phyloP scores from a whole-genome alignment of 2,797 vertebrate genomes.

The Pseudochromis fuscus region DNA sequence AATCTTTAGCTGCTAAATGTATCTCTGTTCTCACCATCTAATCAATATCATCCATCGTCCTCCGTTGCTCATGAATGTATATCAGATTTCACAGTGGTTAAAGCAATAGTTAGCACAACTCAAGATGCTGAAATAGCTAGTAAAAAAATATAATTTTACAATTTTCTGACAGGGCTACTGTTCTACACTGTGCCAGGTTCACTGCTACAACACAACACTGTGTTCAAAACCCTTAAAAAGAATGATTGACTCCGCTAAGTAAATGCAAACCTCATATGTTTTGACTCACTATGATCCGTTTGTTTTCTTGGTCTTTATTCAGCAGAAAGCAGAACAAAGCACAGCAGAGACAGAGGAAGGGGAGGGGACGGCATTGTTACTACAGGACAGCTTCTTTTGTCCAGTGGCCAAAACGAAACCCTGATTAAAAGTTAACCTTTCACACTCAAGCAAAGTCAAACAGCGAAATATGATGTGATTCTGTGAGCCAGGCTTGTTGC shows the following conservation, averaged over 20 bases:
- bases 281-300: neutral
- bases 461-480: conserved; percentile 35
- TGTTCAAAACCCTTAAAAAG: no score
- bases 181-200: no score
- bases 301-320: neutral
- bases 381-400: conserved; percentile 24
- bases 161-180: no score
- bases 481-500: conserved; percentile 34
- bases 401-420: conserved; percentile 41
- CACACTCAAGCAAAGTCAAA: conserved; percentile 62
- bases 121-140: no score
- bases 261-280: neutral
- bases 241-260: no score
- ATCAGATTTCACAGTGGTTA: no score
- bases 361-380: conserved; percentile 7
- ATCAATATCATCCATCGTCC: no score
- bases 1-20: no score
- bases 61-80: no score
- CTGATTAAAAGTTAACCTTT: conserved; percentile 71
- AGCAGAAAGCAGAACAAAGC: conserved; percentile 1
- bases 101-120: no score
- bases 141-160: no score
- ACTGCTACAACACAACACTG: neutral
- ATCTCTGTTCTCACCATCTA: no score
- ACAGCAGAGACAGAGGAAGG: conserved; percentile 16